A percentile compares a stretch with the other conserved stretches of the same genome.
Conservation (phyloP, 2,888 invertebrate genomes). For the Leucoma salicis region DNA sequence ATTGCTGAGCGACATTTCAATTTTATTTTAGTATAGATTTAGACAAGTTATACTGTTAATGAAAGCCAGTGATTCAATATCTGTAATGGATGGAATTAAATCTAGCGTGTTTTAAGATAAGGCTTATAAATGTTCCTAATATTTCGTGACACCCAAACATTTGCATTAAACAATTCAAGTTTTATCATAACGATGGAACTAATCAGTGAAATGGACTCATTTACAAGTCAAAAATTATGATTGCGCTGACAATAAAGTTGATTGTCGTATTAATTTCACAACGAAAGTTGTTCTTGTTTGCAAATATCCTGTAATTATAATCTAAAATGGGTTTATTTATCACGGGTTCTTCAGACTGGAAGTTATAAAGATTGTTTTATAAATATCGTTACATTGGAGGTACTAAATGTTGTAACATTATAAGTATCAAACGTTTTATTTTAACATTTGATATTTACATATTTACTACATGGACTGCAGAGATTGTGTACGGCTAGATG, state of each 20-base stretch:
- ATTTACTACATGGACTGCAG: no score
- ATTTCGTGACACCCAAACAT: conserved; percentile 26
- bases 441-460: no score
- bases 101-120: conserved; percentile 12
- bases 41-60: not conserved
- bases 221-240: conserved; percentile 36
- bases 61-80: not conserved
- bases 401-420: no score
- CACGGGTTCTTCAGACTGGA: no score
- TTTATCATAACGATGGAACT: conserved; percentile 28
- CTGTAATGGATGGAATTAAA: conserved; percentile 4
- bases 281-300: conserved; percentile 26
- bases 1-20: no score
- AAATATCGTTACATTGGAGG: no score
- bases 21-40: no score
- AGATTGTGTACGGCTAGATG: no score
- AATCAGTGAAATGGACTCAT: conserved; percentile 34
- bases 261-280: conserved; percentile 31
- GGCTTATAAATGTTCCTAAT: conserved; percentile 20
- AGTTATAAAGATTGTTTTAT: no score
- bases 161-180: conserved; percentile 32
- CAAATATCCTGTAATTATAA: conserved; percentile 21
- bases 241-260: conserved; percentile 36
- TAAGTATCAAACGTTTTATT: no score
- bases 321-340: conserved; percentile 15